Evolutionary conservation across 1,140 invertebrate species (phyloP), one percentile per base, ranked within the genome.

Genomic region (Andricus grossulariae): DNA sequence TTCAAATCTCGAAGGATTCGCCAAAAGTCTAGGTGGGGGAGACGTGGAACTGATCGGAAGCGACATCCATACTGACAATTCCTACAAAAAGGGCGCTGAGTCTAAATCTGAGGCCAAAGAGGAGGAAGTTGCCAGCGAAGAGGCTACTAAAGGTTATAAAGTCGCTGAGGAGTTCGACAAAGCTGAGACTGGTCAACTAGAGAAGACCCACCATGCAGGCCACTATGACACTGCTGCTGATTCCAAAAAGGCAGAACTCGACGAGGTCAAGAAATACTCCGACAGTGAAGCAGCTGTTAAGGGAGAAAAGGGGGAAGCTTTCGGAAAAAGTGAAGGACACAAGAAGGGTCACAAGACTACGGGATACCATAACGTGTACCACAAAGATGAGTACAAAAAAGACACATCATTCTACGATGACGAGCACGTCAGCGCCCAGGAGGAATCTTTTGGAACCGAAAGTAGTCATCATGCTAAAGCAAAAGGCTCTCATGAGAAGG

Each of bases 341-440:
- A 93, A 94, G 79, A 93, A 94, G 78, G 93, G 93, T 16, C 93
- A 93, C 76, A 94, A 94, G 78, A 93, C 92, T 0, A 94, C 91
- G 2, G 95, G 95, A 2, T 95, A 93, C 88, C 94, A 95, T 85
- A 95, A 95, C 75, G 94, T 95, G 80, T 95, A 93, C 88, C 91
- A 91, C 72, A 92, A 92, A 57, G 92, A 92, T 76, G 92, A 93
- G 73, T 91, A 88, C 81, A 91, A 92, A 54, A 92, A 92, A 66
- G 87, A 92, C 60, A 88, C 91, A 13, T 86, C 88, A 73, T 95
- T 95, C 88, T 95, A 96, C 81, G 94, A 95, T 78, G 93, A 94
- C 74, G 91, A 91, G 70, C 87, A 91, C 74, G 86, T 90, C 77
- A 94, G 93, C 54, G 93, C 93, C 77, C 93, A 94, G 80, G 92